Percentiles rank a stretch among this genome's conserved stretches.
Conservation (phyloP, 2,113 vertebrate genomes). For the Xiphias gladius region DNA sequence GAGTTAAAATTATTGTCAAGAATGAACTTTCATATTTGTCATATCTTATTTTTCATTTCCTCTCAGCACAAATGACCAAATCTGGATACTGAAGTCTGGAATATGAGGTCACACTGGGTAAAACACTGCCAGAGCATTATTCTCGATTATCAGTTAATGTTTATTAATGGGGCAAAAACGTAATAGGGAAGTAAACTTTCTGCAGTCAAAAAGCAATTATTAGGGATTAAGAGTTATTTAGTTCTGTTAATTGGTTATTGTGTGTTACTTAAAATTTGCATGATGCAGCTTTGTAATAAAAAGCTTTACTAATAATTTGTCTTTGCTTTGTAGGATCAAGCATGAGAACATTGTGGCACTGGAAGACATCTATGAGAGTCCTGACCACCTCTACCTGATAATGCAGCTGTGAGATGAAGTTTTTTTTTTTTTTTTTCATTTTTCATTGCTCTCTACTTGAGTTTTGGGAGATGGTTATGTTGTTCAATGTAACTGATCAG, state of each 20-base stretch:
- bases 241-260: background rate
- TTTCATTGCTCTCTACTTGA: background rate
- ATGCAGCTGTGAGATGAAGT: conserved; percentile 95
- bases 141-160: conserved; percentile 2
- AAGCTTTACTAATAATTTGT: conserved; percentile 13
- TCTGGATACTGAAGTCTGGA: background rate
- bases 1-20: no score
- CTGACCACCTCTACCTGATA: conserved; percentile 95
- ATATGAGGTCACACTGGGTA: background rate
- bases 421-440: no score
- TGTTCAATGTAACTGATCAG: background rate
- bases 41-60: background rate
- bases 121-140: background rate
- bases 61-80: background rate
- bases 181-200: background rate
- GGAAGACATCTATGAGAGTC: conserved; percentile 98
- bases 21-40: background rate
- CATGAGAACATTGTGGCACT: conserved; percentile 99
- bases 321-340: conserved; percentile 89
- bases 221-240: conserved; percentile 16
- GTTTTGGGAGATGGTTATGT: background rate
- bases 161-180: background rate
- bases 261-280: background rate
- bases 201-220: background rate
- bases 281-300: background rate